phyloP scores from a whole-genome alignment of 2,113 vertebrate species.

The Brachyhypopomus occidentalis region DNA sequence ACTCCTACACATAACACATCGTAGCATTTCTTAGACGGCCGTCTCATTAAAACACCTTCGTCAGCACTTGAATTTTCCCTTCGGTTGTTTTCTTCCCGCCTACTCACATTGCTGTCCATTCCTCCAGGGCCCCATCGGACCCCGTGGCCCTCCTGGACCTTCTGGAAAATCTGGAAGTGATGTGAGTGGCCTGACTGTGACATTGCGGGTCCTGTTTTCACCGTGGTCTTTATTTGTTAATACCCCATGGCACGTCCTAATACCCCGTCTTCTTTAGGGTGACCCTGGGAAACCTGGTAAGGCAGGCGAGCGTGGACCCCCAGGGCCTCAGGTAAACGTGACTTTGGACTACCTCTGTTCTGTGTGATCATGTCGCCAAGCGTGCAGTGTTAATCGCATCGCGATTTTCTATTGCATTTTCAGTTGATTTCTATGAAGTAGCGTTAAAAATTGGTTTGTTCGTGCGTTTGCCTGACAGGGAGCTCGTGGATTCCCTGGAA shows the following conservation, averaged over 20 bases:
- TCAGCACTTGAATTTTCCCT: neutral
- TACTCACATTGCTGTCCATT: conserved; percentile 6
- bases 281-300: conserved; percentile 93
- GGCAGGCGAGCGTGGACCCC: conserved; percentile 86
- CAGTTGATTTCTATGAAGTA: neutral
- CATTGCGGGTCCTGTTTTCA: neutral
- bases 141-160: conserved; percentile 88
- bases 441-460: neutral
- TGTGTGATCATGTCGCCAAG: no score
- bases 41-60: neutral
- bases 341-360: neutral
- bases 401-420: no score
- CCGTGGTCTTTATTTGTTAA: neutral
- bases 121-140: conserved; percentile 86
- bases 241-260: neutral
- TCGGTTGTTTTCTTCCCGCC: neutral
- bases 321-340: conserved; percentile 88
- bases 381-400: no score
- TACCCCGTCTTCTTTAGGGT: conserved; percentile 71
- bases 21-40: neutral
- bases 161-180: conserved; percentile 93
- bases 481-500: conserved; percentile 95
- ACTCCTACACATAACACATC: neutral
- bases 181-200: conserved; percentile 75
- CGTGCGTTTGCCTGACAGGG: conserved; percentile 73